Evolutionary conservation across 2,797 vertebrate species (phyloP), one percentile per base, ranked within the genome.

Genomic region (Chromis chromis): DNA sequence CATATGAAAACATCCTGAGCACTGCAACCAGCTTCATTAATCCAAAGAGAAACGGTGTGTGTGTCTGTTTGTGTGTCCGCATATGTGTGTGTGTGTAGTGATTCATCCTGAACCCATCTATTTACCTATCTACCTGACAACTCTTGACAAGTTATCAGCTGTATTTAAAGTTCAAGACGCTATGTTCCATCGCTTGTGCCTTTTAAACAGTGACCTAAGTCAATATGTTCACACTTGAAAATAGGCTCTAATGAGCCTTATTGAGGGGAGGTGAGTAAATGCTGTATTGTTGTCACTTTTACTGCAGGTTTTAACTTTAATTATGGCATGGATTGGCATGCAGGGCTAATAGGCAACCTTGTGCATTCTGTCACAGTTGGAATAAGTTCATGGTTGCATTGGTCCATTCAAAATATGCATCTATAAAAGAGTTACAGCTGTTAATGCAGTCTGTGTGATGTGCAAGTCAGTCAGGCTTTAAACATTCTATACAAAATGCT

Each of bases 261-360:
- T 82, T 6, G 19, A 5, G 55, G 44, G 39, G 58, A 4, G 54
- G 19, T 0, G n/a, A 31, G 42, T 60, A 59, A 74, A 66, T 5
- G 28, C 42, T 66, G 54, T 22, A 28, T 39, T 7, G 11, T n/a
- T 69, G 78, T 66, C 70, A 60, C 4, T 24, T 82, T 70, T 42
- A 63, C 5, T 16, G 42, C 36, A 57, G 71, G 77, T 65, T 42
- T 67, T 48, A 27, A 46, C 54, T 36, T 65, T 80, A 63, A 78
- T 88, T 80, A 82, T 60, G 33, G 70, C 61, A 42, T 71, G 33
- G 60, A 83, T 83, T 65, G 65, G 55, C 53, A 10, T 62, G 31
- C 62, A 19, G n/a, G 8, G 65, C 39, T 75, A 75, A 77, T 56
- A 22, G 52, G 49, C 64, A 40, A 31, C 54, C 27, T 21, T 21